Conservation (phyloP, 1,140 invertebrate genomes). For the Drosophila tropicalis region DNA sequence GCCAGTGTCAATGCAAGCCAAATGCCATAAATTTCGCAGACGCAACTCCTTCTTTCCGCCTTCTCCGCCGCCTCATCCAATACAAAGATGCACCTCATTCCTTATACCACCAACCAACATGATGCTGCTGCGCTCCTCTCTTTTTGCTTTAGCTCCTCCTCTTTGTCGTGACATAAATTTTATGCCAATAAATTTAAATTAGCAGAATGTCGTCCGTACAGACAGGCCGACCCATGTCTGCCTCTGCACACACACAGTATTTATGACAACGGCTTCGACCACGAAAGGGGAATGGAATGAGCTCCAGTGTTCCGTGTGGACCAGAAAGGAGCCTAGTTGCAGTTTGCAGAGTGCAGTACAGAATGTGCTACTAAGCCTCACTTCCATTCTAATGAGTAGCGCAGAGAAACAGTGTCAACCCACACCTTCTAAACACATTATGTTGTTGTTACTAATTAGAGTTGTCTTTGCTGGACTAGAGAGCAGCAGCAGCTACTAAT, state of each 20-base stretch:
- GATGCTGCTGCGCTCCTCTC: neutral
- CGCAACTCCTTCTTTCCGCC: neutral
- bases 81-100: slow-evolving; percentile 27
- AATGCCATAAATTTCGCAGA: slow-evolving; percentile 65
- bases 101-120: neutral
- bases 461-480: slow-evolving; percentile 36
- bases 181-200: slow-evolving; percentile 80
- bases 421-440: slow-evolving; percentile 62
- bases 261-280: slow-evolving; percentile 57
- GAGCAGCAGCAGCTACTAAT: slow-evolving; percentile 13
- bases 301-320: no score
- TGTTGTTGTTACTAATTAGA: slow-evolving; percentile 62
- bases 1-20: slow-evolving; percentile 69
- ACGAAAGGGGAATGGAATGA: neutral
- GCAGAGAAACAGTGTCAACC: slow-evolving; percentile 34
- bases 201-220: slow-evolving; percentile 57
- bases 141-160: neutral
- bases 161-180: slow-evolving; percentile 60
- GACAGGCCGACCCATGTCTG: slow-evolving; percentile 45
- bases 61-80: neutral
- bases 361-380: neutral
- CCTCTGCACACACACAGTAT: slow-evolving; percentile 54
- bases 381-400: slow-evolving; percentile 42
- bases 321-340: neutral
- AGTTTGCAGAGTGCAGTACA: neutral